Percentiles rank a stretch among this genome's conserved stretches.
Conservation (phyloP, 2,888 invertebrate genomes). For the Polydrusus tereticollis region DNA sequence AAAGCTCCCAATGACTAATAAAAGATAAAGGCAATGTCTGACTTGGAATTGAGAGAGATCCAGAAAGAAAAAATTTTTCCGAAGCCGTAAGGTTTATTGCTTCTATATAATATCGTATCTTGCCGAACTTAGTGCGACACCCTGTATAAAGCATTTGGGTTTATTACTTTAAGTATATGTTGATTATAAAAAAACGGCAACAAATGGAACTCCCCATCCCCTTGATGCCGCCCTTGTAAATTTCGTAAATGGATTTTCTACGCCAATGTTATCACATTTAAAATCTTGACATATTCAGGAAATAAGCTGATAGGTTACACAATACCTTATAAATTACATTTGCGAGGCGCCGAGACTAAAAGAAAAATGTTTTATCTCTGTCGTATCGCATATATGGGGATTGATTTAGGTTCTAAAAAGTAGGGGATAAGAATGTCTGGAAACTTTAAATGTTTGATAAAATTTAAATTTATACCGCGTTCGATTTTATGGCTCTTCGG, state of each 20-base stretch:
- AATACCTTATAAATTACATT: constrained; percentile 32
- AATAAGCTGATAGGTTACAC: background rate
- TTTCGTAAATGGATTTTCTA: background rate
- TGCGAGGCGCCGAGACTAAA: constrained; percentile 21
- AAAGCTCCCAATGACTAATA: too few species aligned
- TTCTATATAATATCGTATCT: too few species aligned
- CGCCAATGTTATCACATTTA: constrained; percentile 4
- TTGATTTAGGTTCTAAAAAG: constrained; percentile 38
- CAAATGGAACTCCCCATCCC: too few species aligned
- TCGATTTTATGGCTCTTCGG: background rate
- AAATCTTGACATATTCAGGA: constrained; percentile 7
- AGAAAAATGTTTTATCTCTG: constrained; percentile 34
- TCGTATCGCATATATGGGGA: constrained; percentile 15
- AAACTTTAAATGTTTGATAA: constrained; percentile 36
- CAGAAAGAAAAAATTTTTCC: too few species aligned
- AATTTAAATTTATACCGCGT: constrained; percentile 29
- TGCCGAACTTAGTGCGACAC: too few species aligned
- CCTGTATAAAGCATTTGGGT: too few species aligned
- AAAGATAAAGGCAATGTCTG: too few species aligned
- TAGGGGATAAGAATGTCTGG: constrained; percentile 17
- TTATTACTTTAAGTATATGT: too few species aligned
- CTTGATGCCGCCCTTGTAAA: too few species aligned
- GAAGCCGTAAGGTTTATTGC: too few species aligned
- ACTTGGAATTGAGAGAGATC: too few species aligned
- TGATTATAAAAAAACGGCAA: too few species aligned